phyloP scores from a whole-genome alignment of 1,140 invertebrate species.

The Chymomyza costata region DNA sequence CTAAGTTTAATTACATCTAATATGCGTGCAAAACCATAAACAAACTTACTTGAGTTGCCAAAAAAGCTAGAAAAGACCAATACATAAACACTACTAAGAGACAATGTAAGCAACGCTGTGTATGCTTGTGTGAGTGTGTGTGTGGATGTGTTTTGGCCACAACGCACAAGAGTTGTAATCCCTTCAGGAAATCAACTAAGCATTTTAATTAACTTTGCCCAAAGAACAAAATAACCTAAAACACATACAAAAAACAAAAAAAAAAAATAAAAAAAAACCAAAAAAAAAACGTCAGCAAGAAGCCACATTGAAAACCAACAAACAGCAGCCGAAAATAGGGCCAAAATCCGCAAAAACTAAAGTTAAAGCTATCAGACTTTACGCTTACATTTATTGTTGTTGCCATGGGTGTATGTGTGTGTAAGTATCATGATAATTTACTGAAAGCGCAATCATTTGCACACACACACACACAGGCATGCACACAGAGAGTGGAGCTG shows the following conservation, averaged over 20 bases:
- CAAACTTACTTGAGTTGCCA: no score
- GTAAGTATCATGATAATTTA: conserved; percentile 64
- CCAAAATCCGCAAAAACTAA: conserved; percentile 57
- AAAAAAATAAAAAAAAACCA: conserved; percentile 3
- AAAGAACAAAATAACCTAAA: conserved; percentile 32
- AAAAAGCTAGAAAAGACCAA: no score
- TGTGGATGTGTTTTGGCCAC: no score
- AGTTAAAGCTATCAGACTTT: conserved; percentile 49
- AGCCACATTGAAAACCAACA: neutral
- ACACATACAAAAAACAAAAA: conserved; percentile 21
- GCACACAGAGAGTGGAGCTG: conserved; percentile 5
- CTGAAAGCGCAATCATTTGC: conserved; percentile 66
- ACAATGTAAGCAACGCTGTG: no score
- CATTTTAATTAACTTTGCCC: conserved; percentile 67
- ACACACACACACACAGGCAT: conserved; percentile 26
- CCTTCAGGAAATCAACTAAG: conserved; percentile 67
- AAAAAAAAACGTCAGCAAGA: conserved; percentile 13
- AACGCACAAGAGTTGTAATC: conserved; percentile 50
- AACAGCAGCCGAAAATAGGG: conserved; percentile 56
- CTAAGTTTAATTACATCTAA: no score
- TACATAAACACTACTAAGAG: no score
- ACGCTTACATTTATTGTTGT: neutral
- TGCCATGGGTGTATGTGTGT: neutral
- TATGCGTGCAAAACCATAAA: no score
- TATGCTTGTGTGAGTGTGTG: no score